Evolutionary conservation across 2,113 vertebrate genomes (phyloP).

Genomic region (Labeo rohita): DNA sequence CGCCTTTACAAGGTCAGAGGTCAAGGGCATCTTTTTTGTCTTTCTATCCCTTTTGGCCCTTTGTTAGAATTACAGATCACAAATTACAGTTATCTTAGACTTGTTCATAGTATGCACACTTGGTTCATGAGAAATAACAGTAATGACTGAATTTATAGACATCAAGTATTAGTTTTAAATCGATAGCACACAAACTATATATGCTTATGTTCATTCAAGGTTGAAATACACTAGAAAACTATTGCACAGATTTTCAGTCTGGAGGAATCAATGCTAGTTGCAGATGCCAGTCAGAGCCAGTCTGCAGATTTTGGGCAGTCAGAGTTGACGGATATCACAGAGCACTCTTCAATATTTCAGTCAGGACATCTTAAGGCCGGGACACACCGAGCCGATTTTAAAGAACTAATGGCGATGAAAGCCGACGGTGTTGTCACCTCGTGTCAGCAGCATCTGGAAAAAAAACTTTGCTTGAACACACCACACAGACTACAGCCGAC

Average conservation of each 20-base stretch:
- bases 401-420: no score
- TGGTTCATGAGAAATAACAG: not conserved
- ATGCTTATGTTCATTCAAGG: not conserved
- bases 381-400: no score
- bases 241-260: not conserved
- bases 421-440: no score
- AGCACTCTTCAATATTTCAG: not conserved
- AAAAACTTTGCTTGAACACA: no score
- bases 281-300: not conserved
- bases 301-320: not conserved
- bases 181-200: not conserved
- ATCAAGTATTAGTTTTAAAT: not conserved
- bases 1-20: conserved; percentile 89
- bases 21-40: not conserved
- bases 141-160: not conserved
- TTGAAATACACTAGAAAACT: not conserved
- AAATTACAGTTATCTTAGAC: not conserved
- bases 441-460: no score
- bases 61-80: not conserved
- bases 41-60: not conserved
- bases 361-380: not conserved
- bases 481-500: no score
- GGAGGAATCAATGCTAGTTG: not conserved
- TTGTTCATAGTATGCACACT: no score
- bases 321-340: not conserved